Evolutionary conservation across 2,113 vertebrate species (phyloP).

Genomic region (Centropristis striata): DNA sequence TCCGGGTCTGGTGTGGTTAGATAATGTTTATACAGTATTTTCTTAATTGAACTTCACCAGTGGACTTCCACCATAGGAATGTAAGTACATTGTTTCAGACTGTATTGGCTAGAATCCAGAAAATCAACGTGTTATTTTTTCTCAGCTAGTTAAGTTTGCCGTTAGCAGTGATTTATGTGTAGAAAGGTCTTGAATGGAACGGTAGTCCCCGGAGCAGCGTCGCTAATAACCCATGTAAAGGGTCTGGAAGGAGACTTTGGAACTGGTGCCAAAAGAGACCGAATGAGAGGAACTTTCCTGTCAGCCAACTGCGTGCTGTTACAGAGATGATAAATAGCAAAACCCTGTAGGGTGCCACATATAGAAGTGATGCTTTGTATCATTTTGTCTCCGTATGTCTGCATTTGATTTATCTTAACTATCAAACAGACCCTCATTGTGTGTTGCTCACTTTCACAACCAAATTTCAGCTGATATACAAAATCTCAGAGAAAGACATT

Average conservation of each 20-base stretch:
- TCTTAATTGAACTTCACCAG: slow-evolving; percentile 40
- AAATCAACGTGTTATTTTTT: slow-evolving; percentile 44
- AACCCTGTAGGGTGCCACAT: slow-evolving; percentile 20
- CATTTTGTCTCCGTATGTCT: neutral
- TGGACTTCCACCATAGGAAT: slow-evolving; percentile 30
- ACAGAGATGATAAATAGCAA: slow-evolving; percentile 55
- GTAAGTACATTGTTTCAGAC: slow-evolving; percentile 43
- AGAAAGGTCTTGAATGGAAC: slow-evolving; percentile 70
- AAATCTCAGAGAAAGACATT: slow-evolving; percentile 8
- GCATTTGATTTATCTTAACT: slow-evolving; percentile 29
- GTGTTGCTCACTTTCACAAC: neutral
- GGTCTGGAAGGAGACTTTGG: slow-evolving; percentile 66
- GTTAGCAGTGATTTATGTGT: slow-evolving; percentile 77
- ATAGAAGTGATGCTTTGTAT: slow-evolving; percentile 12
- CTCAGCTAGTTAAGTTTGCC: slow-evolving; percentile 67
- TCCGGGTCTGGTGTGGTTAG: slow-evolving; percentile 23
- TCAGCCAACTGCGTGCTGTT: slow-evolving; percentile 50
- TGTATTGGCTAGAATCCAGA: slow-evolving; percentile 49
- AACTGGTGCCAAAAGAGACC: slow-evolving; percentile 61
- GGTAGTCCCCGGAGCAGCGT: slow-evolving; percentile 68
- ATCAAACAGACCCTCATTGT: neutral
- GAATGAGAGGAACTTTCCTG: slow-evolving; percentile 60
- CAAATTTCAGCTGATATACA: slow-evolving; percentile 18
- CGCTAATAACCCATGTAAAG: slow-evolving; percentile 81
- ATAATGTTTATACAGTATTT: slow-evolving; percentile 37